Conservation (phyloP, 2,113 vertebrate species). For the Pteropus alecto region DNA sequence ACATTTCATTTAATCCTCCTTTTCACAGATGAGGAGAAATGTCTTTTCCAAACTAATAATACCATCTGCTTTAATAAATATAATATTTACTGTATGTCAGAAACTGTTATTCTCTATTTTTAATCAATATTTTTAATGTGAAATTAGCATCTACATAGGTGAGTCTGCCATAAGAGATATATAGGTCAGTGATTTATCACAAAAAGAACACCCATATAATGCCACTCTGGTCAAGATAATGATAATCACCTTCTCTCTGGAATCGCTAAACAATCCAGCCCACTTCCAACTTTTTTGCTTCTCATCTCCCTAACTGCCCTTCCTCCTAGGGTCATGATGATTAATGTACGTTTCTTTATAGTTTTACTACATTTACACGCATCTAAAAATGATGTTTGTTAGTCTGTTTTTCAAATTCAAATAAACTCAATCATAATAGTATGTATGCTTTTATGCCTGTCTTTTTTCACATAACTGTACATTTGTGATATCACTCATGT, state of each 20-base stretch:
- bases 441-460: not conserved
- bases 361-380: not conserved
- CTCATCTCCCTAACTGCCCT: fast-evolving
- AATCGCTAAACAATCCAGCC: not conserved
- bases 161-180: not conserved
- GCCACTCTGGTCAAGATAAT: not conserved
- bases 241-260: not conserved
- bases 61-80: not conserved
- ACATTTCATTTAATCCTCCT: not conserved
- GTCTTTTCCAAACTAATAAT: not conserved
- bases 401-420: not conserved
- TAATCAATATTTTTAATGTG: not conserved
- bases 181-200: not conserved
- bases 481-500: not conserved
- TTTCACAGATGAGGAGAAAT: not conserved
- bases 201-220: not conserved
- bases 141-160: not conserved
- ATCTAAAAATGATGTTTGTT: not conserved
- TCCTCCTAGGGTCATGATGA: not conserved
- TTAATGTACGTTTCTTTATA: not conserved
- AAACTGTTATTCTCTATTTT: not conserved
- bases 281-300: not conserved
- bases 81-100: not conserved
- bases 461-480: not conserved
- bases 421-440: not conserved